These are phyloP conservation scores for Galerucella pusilla DNA, from an alignment of 2,888 invertebrate species.

Conservation along the genomic window DNA sequence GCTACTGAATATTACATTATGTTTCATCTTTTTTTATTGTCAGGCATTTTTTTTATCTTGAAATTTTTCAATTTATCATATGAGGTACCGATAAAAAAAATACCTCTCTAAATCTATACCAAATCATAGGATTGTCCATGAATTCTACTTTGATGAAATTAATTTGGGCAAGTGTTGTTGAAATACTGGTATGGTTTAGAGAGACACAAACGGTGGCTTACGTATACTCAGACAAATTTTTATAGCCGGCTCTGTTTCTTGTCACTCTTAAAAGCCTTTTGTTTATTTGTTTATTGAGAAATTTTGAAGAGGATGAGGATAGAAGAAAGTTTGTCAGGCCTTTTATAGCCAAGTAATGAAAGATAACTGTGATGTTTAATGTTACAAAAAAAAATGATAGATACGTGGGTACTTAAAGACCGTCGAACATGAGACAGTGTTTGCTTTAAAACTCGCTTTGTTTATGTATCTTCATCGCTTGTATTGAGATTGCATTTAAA, in stretches of 20 bases:
- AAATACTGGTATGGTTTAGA: too few species aligned
- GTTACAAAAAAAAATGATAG: not conserved
- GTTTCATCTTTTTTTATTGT: too few species aligned
- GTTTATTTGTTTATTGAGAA: slow-evolving; percentile 6
- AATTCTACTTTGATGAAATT: too few species aligned
- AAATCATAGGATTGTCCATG: too few species aligned
- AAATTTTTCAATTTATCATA: too few species aligned
- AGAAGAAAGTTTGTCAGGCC: slow-evolving; percentile 7
- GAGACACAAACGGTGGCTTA: too few species aligned
- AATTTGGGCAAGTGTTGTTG: too few species aligned
- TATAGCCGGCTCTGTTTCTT: not conserved
- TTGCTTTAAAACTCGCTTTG: not conserved
- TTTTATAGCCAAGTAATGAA: not conserved
- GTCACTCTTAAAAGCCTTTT: not conserved
- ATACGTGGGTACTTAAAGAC: not conserved
- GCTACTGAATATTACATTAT: too few species aligned
- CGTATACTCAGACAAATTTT: not conserved
- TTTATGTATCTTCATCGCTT: slow-evolving; percentile 4
- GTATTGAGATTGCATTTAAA: not conserved
- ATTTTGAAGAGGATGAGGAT: slow-evolving; percentile 10
- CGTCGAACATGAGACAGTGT: not conserved
- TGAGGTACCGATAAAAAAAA: too few species aligned
- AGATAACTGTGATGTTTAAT: slow-evolving; percentile 1
- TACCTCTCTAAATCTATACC: too few species aligned
- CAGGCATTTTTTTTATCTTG: too few species aligned